These are phyloP conservation scores for Carollia perspicillata DNA, from an alignment of 2,113 vertebrate genomes.

Conservation along the genomic window DNA sequence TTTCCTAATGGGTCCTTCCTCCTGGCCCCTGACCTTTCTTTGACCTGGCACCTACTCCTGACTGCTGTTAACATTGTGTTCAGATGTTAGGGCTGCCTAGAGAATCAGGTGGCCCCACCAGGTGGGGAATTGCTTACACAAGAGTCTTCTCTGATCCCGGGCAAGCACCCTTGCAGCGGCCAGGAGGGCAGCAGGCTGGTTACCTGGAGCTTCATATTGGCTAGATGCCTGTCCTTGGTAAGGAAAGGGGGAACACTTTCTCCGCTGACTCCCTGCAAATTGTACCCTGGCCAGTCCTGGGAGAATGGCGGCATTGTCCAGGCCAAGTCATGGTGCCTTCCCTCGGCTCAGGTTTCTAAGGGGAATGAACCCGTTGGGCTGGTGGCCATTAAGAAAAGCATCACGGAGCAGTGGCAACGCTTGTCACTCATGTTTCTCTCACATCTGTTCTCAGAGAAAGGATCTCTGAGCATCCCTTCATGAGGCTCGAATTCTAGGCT, in stretches of 20 bases:
- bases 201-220: neutral
- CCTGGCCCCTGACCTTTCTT: neutral
- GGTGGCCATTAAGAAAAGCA: neutral
- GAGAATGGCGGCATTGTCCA: rapidly evolving
- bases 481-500: neutral
- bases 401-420: neutral
- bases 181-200: rapidly evolving
- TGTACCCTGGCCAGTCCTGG: neutral
- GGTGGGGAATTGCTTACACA: neutral
- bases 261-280: neutral
- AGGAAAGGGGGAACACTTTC: neutral
- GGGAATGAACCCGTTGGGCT: no score
- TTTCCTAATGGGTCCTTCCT: neutral
- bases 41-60: neutral
- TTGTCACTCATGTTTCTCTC: neutral
- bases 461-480: neutral
- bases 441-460: neutral
- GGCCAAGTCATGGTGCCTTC: neutral
- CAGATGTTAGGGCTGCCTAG: neutral
- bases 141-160: neutral
- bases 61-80: neutral
- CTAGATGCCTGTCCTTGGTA: rapidly evolving
- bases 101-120: neutral
- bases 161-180: neutral
- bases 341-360: neutral